Evolutionary conservation across 53 echinoderm and acorn worm species (phyloP).

Genomic region (Antedon mediterranea): DNA sequence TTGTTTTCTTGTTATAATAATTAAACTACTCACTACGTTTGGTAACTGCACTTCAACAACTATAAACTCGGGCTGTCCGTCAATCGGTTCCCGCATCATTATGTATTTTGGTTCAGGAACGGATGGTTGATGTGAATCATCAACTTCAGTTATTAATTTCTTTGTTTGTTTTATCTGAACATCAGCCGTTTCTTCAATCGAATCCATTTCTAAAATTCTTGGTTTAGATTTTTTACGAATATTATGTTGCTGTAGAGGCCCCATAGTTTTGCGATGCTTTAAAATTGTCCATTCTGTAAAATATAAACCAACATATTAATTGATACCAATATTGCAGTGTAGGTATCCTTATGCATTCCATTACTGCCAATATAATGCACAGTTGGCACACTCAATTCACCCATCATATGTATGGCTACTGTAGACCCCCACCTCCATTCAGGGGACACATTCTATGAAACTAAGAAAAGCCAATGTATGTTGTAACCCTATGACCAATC

Average conservation of each 20-base stretch:
- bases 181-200: background rate
- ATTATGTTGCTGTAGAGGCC: constrained; percentile 58
- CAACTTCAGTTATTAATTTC: constrained; percentile 62
- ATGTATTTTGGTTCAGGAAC: constrained; percentile 49
- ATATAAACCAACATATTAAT: background rate
- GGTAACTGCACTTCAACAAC: constrained; percentile 74
- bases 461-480: no score
- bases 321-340: no score
- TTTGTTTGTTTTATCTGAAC: background rate
- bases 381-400: no score
- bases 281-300: constrained; percentile 56
- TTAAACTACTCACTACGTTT: constrained; percentile 58
- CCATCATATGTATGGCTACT: no score
- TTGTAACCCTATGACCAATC: no score
- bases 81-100: constrained; percentile 73
- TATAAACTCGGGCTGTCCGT: constrained; percentile 88
- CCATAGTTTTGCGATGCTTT: constrained; percentile 66
- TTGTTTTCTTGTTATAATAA: no score
- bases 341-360: no score
- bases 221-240: constrained; percentile 83
- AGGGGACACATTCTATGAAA: no score
- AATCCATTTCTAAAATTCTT: constrained; percentile 52
- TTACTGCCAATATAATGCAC: no score
- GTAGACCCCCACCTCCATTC: no score
- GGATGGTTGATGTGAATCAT: background rate